Percentiles rank a stretch among this genome's conserved stretches.
phyloP scores from a whole-genome alignment of 2,113 vertebrate genomes.

The Phylloscopus trochilus region DNA sequence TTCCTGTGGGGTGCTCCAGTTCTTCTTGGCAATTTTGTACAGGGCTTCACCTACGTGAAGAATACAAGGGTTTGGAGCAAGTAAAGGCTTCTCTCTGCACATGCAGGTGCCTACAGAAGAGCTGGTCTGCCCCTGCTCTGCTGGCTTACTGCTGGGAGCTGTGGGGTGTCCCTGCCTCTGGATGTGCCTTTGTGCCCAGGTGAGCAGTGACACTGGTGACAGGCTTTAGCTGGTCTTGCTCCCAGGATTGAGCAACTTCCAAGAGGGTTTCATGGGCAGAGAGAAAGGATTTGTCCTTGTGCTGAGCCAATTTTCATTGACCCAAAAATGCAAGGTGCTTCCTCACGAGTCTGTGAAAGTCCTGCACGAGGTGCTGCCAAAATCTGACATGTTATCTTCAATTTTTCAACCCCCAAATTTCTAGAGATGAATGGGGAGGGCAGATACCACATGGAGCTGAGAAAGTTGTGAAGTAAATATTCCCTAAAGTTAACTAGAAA shows the following conservation, averaged over 20 bases:
- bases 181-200: not conserved
- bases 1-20: not conserved
- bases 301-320: not conserved
- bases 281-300: not conserved
- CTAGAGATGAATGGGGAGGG: not conserved
- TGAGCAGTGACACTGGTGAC: not conserved
- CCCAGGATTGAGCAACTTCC: not conserved
- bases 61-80: not conserved
- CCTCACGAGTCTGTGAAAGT: not conserved
- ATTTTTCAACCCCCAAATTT: not conserved
- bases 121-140: not conserved
- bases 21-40: not conserved
- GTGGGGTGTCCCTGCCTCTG: accelerated
- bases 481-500: not conserved
- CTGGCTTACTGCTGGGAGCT: not conserved
- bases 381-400: not conserved
- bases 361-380: not conserved
- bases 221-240: not conserved
- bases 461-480: not conserved
- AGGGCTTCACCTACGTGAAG: not conserved
- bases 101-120: not conserved
- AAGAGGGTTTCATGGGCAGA: not conserved
- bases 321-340: not conserved
- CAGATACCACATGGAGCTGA: not conserved
- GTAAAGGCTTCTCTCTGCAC: not conserved